Percentiles rank a stretch among this genome's conserved stretches.
Conservation (phyloP, 2,888 invertebrate genomes). For the Noctua pronuba region DNA sequence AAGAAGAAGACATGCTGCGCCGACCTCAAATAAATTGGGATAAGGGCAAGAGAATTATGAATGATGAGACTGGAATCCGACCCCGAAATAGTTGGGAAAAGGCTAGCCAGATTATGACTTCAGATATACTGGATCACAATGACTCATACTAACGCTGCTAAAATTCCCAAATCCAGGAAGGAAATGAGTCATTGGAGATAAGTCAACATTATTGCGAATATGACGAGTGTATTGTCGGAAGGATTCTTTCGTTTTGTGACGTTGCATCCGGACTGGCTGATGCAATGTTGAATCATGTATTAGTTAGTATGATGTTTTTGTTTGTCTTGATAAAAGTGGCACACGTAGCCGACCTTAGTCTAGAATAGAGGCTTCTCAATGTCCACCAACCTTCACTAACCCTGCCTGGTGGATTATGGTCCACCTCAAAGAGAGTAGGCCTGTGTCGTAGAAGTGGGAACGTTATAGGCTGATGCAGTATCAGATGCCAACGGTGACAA, state of each 20-base stretch:
- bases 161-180: slow-evolving; percentile 4
- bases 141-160: background rate
- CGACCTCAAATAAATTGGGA: too few species aligned
- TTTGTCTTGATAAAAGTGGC: slow-evolving; percentile 4
- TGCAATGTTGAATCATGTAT: background rate
- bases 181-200: slow-evolving; percentile 45
- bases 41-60: too few species aligned
- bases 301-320: background rate
- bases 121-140: background rate
- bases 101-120: background rate
- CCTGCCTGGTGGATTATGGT: background rate
- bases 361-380: background rate
- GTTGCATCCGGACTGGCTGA: slow-evolving; percentile 7
- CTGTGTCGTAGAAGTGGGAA: background rate
- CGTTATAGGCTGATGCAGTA: background rate
- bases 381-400: background rate
- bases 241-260: slow-evolving; percentile 21
- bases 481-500: background rate
- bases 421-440: background rate
- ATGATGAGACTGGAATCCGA: background rate
- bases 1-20: too few species aligned
- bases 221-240: background rate
- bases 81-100: background rate
- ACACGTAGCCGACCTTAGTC: background rate
- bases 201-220: slow-evolving; percentile 14